Percentiles rank a stretch among this genome's conserved stretches.
Conservation (phyloP, 2,797 vertebrate species). For the Meriones psammophilus region DNA sequence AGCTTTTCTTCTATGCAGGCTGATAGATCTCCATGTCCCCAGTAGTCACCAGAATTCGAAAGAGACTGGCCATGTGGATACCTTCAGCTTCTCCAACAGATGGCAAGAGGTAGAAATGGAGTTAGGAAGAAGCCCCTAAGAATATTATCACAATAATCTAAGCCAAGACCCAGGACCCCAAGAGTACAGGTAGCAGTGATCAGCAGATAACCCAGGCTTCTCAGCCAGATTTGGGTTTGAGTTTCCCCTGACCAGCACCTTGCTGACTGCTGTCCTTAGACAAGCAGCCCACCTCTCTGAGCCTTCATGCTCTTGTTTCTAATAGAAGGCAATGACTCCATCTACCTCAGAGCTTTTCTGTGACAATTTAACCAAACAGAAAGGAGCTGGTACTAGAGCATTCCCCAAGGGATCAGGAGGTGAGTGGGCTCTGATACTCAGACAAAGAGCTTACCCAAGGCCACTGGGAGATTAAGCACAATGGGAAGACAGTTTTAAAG, state of each 20-base stretch:
- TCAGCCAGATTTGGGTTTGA: background rate
- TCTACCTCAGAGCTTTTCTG: background rate
- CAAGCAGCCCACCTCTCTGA: background rate
- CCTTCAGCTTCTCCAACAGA: background rate
- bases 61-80: background rate
- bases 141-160: background rate
- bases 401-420: background rate
- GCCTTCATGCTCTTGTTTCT: background rate
- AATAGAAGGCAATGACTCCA: background rate
- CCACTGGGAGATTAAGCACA: background rate
- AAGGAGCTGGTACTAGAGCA: background rate
- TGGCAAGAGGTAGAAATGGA: background rate
- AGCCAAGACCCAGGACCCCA: background rate
- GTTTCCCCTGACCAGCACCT: too few relatives aligned
- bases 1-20: background rate
- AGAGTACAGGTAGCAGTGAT: background rate
- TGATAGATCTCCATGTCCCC: background rate
- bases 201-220: background rate
- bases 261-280: background rate
- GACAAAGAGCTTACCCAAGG: background rate
- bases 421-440: background rate
- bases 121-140: background rate
- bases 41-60: background rate
- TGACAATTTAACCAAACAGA: background rate
- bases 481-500: background rate